Evolutionary conservation across 2,797 vertebrate genomes (phyloP).

Genomic region (Emys orbicularis): DNA sequence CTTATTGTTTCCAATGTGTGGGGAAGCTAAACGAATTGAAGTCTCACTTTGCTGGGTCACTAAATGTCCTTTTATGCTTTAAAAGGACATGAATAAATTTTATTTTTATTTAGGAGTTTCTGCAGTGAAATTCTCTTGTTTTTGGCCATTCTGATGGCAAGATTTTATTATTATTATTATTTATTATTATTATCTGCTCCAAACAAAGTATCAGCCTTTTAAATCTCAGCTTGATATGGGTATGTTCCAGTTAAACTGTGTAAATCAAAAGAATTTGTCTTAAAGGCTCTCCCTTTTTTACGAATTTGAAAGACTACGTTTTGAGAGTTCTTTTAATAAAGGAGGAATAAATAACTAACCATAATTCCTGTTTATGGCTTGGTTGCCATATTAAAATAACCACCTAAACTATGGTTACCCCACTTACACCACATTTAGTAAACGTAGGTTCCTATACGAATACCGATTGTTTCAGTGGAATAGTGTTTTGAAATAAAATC

Average conservation of each 20-base stretch:
- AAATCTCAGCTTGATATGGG: not conserved
- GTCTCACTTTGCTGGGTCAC: slow-evolving; percentile 29
- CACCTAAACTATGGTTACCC: not conserved
- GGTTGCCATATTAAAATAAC: not conserved
- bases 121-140: not conserved
- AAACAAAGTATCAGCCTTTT: not conserved
- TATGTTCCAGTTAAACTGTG: not conserved
- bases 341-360: slow-evolving; percentile 8
- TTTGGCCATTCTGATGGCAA: not conserved
- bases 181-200: too few species aligned
- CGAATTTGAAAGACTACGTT: not conserved
- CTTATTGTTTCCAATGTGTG: slow-evolving; percentile 83
- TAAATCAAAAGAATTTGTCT: not conserved
- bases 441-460: not conserved
- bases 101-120: not conserved
- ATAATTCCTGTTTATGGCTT: not conserved
- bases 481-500: not conserved
- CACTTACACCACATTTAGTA: not conserved
- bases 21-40: slow-evolving; percentile 64
- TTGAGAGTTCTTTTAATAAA: not conserved
- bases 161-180: not conserved
- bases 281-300: not conserved
- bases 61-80: not conserved
- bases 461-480: not conserved
- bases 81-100: slow-evolving; percentile 20